Conservation (phyloP, 2,113 vertebrate species). For the Andinoacara biseriatus region DNA sequence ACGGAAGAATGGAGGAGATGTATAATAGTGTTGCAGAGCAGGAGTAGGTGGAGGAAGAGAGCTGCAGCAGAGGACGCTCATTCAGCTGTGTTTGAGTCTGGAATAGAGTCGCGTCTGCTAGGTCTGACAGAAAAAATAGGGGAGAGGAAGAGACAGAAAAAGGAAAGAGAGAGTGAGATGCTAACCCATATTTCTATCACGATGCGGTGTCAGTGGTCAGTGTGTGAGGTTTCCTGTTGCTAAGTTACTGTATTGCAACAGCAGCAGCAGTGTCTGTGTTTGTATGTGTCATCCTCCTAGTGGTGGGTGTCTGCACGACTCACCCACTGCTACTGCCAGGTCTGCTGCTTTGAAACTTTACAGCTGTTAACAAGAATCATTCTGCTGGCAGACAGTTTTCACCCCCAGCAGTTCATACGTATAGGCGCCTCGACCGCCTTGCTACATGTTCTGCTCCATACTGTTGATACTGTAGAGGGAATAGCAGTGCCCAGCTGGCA, state of each 20-base stretch:
- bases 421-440: not conserved
- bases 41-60: slow-evolving; percentile 62
- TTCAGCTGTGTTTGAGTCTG: slow-evolving; percentile 54
- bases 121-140: slow-evolving; percentile 33
- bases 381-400: slow-evolving; percentile 36
- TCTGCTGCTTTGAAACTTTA: slow-evolving; percentile 54
- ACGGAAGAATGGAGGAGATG: slow-evolving; percentile 38
- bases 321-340: slow-evolving; percentile 50
- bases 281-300: slow-evolving; percentile 70
- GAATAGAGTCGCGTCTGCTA: slow-evolving; percentile 59
- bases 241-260: slow-evolving; percentile 72
- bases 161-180: slow-evolving; percentile 35
- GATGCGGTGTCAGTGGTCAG: slow-evolving; percentile 74
- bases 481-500: slow-evolving; percentile 39
- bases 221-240: slow-evolving; percentile 75
- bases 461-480: not conserved
- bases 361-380: slow-evolving; percentile 53
- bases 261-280: slow-evolving; percentile 60
- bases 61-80: slow-evolving; percentile 60
- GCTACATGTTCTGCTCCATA: slow-evolving; percentile 15
- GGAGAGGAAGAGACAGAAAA: slow-evolving; percentile 16
- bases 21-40: slow-evolving; percentile 40
- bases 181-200: slow-evolving; percentile 69
- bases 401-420: slow-evolving; percentile 18
- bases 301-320: slow-evolving; percentile 72